Base-by-base conservation (phyloP, 2,113 vertebrate species). In the Anseranas semipalmata region DNA sequence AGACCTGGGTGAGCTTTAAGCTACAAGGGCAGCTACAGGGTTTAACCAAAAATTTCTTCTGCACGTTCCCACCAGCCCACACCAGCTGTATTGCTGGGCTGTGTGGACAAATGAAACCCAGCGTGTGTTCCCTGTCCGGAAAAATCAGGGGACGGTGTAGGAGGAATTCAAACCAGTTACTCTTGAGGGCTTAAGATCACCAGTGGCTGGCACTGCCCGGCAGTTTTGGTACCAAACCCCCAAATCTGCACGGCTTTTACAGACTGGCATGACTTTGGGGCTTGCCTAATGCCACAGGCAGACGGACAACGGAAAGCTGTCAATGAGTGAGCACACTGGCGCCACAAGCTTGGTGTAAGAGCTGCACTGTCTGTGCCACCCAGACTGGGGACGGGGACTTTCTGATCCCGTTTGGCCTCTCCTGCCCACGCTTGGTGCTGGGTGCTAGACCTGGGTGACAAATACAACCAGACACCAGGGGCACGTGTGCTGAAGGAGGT, bases 131-230 rank as follows among this genome's bases (percentile, higher is more conserved):
- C 30, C 25, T 35, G 25, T 3, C 53, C 9, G 2, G 39, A 41
- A 32, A 30, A 25, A 7, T 15, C 1, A 16, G 32, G n/a, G 46
- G 20, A 53, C 9, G 2, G n/a, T 1, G 9, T 5, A 30, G 60
- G 60, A 68, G 7, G 89, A 43, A 55, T 48, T 56, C 25, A 4
- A 2, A 10, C 9, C 59, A 9, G 33, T 6, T 22, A 3, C 32
- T 50, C 7, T 1, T 19, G 22, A n/a, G 33, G 45, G 59, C 37
- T 46, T 39, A 10, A 39, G 62, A 15, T 33, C 60, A 5, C 17
- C 53, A 0, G 77, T 2, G 52, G 1, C 59, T 17, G 68, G 67
- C 66, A 52, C 32, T 65, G 67, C 59, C 33, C 22, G 15, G 43
- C 45, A 12, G 2, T 12, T 28, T 14, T 27, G n/a, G 39, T 21